A percentile compares a stretch with the other conserved stretches of the same genome.
phyloP scores from a whole-genome alignment of 2,888 invertebrate genomes.

The Coecobrya sp. region DNA sequence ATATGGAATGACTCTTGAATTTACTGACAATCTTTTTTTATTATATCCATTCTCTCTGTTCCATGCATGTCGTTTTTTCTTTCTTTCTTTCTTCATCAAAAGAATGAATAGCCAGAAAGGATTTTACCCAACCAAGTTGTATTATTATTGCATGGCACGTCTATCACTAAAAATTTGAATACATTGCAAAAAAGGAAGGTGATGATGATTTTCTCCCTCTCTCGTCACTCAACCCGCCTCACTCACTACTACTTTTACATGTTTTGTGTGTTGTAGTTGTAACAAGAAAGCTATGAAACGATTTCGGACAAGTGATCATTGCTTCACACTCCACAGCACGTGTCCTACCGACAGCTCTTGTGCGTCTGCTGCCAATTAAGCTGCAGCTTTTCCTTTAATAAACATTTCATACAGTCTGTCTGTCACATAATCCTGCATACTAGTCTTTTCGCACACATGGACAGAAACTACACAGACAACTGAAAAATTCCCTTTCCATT shows the following conservation, averaged over 20 bases:
- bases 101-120: neutral
- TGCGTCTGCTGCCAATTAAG: constrained; percentile 72
- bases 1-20: neutral
- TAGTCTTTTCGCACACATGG: neutral
- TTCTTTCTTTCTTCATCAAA: neutral
- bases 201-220: constrained; percentile 10
- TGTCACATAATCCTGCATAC: neutral
- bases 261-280: constrained; percentile 55
- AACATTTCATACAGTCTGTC: constrained; percentile 37
- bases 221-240: constrained; percentile 47
- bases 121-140: neutral
- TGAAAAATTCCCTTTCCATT: neutral
- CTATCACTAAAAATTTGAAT: constrained; percentile 60
- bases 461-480: constrained; percentile 32
- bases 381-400: constrained; percentile 44
- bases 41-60: constrained; percentile 1
- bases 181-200: constrained; percentile 39
- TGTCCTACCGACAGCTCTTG: constrained; percentile 65
- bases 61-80: neutral
- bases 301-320: constrained; percentile 70
- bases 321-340: constrained; percentile 72
- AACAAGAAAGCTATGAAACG: constrained; percentile 61
- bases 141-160: constrained; percentile 15
- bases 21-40: constrained; percentile 20
- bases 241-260: constrained; percentile 28